phyloP scores from a whole-genome alignment of 2,888 invertebrate genomes.

The Thecophora atra region DNA sequence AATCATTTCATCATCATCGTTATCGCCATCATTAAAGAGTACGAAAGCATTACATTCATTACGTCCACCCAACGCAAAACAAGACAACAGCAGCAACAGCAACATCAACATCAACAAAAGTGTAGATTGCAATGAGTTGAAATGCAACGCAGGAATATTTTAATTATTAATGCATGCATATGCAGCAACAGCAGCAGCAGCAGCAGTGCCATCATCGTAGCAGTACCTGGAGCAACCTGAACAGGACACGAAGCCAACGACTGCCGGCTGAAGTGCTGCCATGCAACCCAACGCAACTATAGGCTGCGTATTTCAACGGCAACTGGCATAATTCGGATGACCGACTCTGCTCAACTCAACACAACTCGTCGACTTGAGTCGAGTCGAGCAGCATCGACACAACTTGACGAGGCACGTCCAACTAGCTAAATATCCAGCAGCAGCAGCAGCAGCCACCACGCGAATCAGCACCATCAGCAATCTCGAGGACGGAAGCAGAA shows the following conservation, averaged over 20 bases:
- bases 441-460: constrained; percentile 19
- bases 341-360: constrained; percentile 49
- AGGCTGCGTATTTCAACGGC: constrained; percentile 35
- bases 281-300: constrained; percentile 24
- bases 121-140: constrained; percentile 43
- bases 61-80: not conserved
- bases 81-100: constrained; percentile 40
- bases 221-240: constrained; percentile 26
- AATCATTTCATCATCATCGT: constrained; percentile 37
- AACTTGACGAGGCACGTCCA: not conserved
- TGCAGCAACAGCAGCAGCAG: constrained; percentile 31
- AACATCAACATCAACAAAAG: constrained; percentile 35
- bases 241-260: constrained; percentile 10
- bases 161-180: constrained; percentile 56
- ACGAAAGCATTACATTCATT: too few relatives aligned
- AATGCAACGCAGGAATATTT: constrained; percentile 55
- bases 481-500: constrained; percentile 29
- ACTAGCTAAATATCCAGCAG: not conserved
- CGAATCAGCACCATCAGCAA: constrained; percentile 1
- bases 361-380: constrained; percentile 43
- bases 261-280: constrained; percentile 11
- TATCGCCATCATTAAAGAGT: constrained; percentile 31
- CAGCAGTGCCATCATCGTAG: constrained; percentile 41
- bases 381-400: constrained; percentile 11
- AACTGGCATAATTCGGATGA: constrained; percentile 55